Evolutionary conservation across 2,888 invertebrate species (phyloP), one percentile per base, ranked within the genome.

Genomic region (Myopa tessellatipennis): DNA sequence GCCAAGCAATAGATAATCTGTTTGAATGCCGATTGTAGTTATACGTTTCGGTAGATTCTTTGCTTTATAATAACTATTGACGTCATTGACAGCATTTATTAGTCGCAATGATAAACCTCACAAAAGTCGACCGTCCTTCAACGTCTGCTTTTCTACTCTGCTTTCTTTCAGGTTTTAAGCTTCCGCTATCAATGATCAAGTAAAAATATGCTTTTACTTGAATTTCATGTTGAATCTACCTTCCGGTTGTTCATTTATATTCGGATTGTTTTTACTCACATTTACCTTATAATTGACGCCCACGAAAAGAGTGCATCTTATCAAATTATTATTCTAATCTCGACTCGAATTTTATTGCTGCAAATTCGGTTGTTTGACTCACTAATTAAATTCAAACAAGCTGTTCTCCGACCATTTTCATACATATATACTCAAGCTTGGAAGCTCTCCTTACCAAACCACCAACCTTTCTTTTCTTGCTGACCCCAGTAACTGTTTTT

Each of bases 1-100:
- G 16, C 67, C 40, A 67, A 67, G 14, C 67, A 67, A 38, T 40
- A 67, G 67, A 67, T n/a, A 34, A 26, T 65, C 14, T n/a, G 18
- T 40, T n/a, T 40, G n/a, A 40, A 4, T 65, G 18, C 16, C 6
- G 67, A 45, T 67, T 36, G 14, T 4, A 55, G n/a, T n/a, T 55
- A 55, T 36, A 67, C 26, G 26, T 26, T 26, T 26, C 26, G 26
- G 26, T 26, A 26, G 26, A 26, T 26, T 26, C 26, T 26, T 26
- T 26, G 26, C 3, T 61, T 34, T 16, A 61, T 61, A 5, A 55
- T 55, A 55, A 4, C 14, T 12, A 36, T 38, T 65, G 65, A 65
- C 65, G 65, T 65, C 65, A 65, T 65, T 38, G 3, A 3, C 38
- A 38, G n/a, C 4, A 61, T 61, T 26, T 61, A 26, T 8, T 34